A percentile compares a stretch with the other conserved stretches of the same genome.
These are phyloP conservation scores for Pogonus chalceus DNA, from an alignment of 1,140 invertebrate genomes.

Conservation along the genomic window DNA sequence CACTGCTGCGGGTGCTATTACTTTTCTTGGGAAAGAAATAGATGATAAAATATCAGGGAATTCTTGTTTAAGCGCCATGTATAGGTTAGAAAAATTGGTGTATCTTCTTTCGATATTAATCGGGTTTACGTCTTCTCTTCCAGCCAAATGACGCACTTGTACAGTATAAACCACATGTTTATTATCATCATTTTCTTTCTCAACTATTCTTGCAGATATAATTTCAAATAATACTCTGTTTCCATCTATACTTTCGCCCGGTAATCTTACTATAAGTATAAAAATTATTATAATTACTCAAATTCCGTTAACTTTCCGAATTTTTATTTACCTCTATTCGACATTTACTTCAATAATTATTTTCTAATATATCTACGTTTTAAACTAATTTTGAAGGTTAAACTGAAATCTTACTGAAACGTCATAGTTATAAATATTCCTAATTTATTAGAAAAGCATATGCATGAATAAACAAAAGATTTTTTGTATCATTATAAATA, in stretches of 20 bases:
- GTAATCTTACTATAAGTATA: neutral
- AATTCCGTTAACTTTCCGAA: neutral
- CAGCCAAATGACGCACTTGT: slow-evolving; percentile 43
- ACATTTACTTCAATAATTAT: too few relatives aligned
- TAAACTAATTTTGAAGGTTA: too few relatives aligned
- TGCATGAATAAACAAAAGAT: too few relatives aligned
- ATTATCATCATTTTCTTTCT: slow-evolving; percentile 42
- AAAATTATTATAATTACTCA: neutral
- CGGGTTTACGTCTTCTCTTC: slow-evolving; percentile 43
- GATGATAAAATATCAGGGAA: slow-evolving; percentile 45
- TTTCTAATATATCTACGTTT: too few relatives aligned
- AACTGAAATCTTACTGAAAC: too few relatives aligned
- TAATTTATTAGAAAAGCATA: too few relatives aligned
- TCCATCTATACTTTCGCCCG: neutral
- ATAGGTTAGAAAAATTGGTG: slow-evolving; percentile 63
- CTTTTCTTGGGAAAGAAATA: slow-evolving; percentile 63
- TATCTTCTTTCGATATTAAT: slow-evolving; percentile 61
- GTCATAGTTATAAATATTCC: too few relatives aligned
- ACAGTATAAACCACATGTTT: slow-evolving; percentile 54
- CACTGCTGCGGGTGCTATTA: too few relatives aligned
- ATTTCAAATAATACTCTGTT: slow-evolving; percentile 36
- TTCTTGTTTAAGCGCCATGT: slow-evolving; percentile 48
- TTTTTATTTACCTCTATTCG: neutral
- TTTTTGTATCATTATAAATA: too few relatives aligned
- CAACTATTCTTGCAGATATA: slow-evolving; percentile 36